These are phyloP conservation scores for Asobara japonica DNA, from an alignment of 1,140 invertebrate genomes.

Conservation along the genomic window DNA sequence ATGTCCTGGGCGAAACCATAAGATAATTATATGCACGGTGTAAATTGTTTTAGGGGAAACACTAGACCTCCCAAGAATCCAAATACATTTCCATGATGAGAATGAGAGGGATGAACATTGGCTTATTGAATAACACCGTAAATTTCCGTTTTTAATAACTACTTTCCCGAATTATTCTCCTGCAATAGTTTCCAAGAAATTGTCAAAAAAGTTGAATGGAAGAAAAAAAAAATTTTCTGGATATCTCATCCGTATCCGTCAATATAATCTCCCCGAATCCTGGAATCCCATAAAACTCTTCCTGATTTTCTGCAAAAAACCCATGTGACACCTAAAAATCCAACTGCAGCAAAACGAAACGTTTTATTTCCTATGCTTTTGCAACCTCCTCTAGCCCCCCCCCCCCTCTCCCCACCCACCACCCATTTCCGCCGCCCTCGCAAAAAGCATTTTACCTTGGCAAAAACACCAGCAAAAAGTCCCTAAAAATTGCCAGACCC, in stretches of 20 bases:
- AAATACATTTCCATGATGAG: not conserved
- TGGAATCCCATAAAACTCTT: not conserved
- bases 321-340: not conserved
- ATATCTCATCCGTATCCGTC: not conserved
- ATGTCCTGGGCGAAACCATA: not conserved
- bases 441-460: not conserved
- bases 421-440: too few relatives aligned
- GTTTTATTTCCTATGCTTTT: not conserved
- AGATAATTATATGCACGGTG: constrained; percentile 17
- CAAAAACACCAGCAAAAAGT: not conserved
- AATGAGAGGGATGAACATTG: not conserved
- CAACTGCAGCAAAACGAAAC: not conserved
- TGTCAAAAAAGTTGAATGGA: not conserved
- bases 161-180: too few relatives aligned
- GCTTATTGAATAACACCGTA: too few relatives aligned
- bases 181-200: too few relatives aligned
- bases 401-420: too few relatives aligned
- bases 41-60: not conserved
- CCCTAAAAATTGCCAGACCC: not conserved
- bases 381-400: not conserved
- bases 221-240: too few relatives aligned
- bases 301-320: not conserved
- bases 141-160: too few relatives aligned
- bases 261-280: not conserved
- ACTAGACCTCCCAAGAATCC: constrained; percentile 11